Base-by-base conservation (phyloP, 2,113 vertebrate genomes). In the Microtus oregoni region DNA sequence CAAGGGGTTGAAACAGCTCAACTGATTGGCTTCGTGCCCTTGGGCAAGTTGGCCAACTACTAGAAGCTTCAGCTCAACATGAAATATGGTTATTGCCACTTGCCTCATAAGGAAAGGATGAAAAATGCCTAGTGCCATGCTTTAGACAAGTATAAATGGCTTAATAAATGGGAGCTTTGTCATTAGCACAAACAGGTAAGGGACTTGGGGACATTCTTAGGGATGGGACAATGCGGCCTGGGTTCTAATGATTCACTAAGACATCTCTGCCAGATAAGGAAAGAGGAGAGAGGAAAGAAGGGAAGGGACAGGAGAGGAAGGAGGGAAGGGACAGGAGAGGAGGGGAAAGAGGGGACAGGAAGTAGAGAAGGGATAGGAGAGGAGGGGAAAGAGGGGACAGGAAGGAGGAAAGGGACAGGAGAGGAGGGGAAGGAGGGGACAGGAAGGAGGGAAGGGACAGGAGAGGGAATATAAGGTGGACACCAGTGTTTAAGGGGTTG, bases 41-140 rank as follows among this genome's bases (percentile, higher is more conserved):
- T 83, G 67, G 89, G 78, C 68, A 78, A 91, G 82, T 22, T 75
- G 55, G 65, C 9, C 58, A 91, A 87, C 77, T 52, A 58, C 26
- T 73, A 77, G 15, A 95, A 82, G 88, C 61, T 86, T 67, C 61
- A 94, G 68, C 67, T 68, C 76, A 89, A 94, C 11, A 65, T 78
- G 82, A 90, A 89, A 94, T 86, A 92, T 44, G 76, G 52, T 41
- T 82, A 92, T 78, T 65, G 26, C 58, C 22, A 65, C 61, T 82
- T 87, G 81, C 38, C 78, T 97, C 65, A 86, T 50, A 89, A 95
- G 78, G 67, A 89, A 97, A 94, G 90, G 70, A 94, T 91, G 86
- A 93, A 95, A 79, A 96, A 77, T 65, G 61, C 44, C 77, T 68
- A 47, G 52, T 73, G 2, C 22, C 14, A 44, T 68, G 72, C n/a